phyloP scores from a whole-genome alignment of 2,113 vertebrate species.

The Rhagologus leucostigma region DNA sequence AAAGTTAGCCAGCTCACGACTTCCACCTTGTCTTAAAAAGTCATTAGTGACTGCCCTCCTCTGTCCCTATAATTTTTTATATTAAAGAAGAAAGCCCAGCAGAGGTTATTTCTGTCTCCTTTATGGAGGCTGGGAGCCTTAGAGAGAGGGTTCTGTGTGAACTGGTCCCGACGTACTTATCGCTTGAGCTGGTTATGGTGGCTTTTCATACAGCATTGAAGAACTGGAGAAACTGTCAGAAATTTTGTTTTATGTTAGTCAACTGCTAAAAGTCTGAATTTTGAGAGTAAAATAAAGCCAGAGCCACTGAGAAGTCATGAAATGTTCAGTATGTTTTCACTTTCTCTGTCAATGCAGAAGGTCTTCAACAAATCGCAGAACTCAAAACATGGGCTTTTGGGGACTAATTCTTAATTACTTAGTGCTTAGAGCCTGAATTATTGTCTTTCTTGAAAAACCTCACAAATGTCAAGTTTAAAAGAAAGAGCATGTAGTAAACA shows the following conservation, averaged over 20 bases:
- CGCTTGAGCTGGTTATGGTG: background rate
- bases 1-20: background rate
- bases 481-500: background rate
- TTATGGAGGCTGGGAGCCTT: background rate
- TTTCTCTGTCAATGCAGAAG: background rate
- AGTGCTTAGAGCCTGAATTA: background rate
- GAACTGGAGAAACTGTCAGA: background rate
- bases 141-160: background rate
- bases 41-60: background rate
- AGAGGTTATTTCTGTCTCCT: background rate
- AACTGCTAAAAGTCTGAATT: background rate
- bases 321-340: background rate
- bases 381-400: background rate
- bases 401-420: background rate
- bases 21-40: background rate
- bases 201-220: background rate
- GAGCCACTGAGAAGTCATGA: background rate
- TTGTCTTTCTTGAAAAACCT: background rate
- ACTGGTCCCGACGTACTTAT: background rate
- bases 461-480: background rate
- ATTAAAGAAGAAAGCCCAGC: background rate
- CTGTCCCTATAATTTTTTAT: background rate
- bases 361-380: background rate
- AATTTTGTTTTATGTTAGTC: background rate
- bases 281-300: background rate